Conservation (phyloP, 2,797 vertebrate genomes). For the Sarcophilus harrisii region DNA sequence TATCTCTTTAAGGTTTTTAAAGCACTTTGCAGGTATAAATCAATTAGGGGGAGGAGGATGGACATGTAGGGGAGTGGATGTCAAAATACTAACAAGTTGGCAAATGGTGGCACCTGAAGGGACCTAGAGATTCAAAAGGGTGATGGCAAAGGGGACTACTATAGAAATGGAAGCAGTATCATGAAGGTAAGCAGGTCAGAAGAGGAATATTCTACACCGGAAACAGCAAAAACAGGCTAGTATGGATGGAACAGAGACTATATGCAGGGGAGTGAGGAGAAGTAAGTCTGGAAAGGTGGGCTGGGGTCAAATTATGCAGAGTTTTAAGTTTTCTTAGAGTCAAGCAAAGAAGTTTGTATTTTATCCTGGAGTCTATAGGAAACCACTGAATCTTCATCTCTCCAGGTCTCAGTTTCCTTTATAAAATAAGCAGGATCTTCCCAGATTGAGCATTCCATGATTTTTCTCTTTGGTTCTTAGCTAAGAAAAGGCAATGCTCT, state of each 20-base stretch:
- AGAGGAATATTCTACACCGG: neutral
- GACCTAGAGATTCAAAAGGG: neutral
- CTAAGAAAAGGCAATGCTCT: constrained; percentile 6
- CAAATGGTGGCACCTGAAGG: neutral
- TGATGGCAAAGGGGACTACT: neutral
- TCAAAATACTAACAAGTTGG: neutral
- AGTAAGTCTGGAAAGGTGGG: neutral
- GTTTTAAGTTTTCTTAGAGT: neutral
- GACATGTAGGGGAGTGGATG: neutral
- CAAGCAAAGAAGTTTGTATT: neutral
- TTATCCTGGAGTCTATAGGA: neutral
- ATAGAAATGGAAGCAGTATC: neutral
- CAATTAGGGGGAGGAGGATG: neutral
- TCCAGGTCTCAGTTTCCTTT: neutral
- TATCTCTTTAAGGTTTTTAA: neutral
- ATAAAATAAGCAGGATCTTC: neutral
- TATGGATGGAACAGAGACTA: neutral
- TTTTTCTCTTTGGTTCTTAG: constrained; percentile 6
- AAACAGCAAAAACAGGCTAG: neutral
- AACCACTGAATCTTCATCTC: neutral
- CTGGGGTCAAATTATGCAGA: neutral
- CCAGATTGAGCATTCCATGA: neutral
- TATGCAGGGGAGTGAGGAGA: neutral
- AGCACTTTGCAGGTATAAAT: neutral
- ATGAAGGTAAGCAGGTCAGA: neutral